Percentiles rank a stretch among this genome's conserved stretches.
phyloP scores from a whole-genome alignment of 2,797 vertebrate genomes.

The Sebastes melanostomus region DNA sequence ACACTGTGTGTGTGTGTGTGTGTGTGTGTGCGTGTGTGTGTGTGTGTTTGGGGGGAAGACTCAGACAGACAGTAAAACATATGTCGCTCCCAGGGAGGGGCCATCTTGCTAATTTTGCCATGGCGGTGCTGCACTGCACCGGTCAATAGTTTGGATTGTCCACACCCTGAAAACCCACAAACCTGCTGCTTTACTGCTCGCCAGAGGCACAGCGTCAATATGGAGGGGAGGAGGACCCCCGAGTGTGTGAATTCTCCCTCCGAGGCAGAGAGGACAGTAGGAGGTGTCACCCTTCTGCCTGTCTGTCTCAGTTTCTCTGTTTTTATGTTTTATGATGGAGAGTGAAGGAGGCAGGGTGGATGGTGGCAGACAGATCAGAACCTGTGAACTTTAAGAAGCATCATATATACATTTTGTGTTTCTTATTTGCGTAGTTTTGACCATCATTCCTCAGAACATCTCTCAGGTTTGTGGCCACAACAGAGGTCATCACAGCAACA shows the following conservation, averaged over 20 bases:
- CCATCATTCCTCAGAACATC: neutral
- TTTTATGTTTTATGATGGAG: neutral
- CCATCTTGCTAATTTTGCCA: constrained; percentile 76
- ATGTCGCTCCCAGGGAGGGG: constrained; percentile 78
- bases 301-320: constrained; percentile 26
- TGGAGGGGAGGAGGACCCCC: constrained; percentile 65
- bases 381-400: neutral
- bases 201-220: constrained; percentile 74
- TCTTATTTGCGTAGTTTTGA: neutral
- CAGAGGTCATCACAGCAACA: neutral
- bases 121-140: constrained; percentile 26
- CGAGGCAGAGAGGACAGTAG: constrained; percentile 49
- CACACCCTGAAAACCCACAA: constrained; percentile 32
- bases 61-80: constrained; percentile 85
- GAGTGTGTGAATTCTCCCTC: constrained; percentile 50
- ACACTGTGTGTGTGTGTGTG: constrained; percentile 11
- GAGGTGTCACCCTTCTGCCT: constrained; percentile 36
- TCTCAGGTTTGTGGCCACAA: neutral
- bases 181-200: constrained; percentile 80
- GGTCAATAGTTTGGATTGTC: constrained; percentile 56
- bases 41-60: constrained; percentile 12
- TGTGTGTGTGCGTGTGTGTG: constrained; percentile 18
- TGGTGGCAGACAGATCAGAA: neutral
- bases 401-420: neutral
- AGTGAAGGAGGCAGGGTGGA: neutral